phyloP scores from a whole-genome alignment of 2,113 vertebrate species.

The Anhinga anhinga region DNA sequence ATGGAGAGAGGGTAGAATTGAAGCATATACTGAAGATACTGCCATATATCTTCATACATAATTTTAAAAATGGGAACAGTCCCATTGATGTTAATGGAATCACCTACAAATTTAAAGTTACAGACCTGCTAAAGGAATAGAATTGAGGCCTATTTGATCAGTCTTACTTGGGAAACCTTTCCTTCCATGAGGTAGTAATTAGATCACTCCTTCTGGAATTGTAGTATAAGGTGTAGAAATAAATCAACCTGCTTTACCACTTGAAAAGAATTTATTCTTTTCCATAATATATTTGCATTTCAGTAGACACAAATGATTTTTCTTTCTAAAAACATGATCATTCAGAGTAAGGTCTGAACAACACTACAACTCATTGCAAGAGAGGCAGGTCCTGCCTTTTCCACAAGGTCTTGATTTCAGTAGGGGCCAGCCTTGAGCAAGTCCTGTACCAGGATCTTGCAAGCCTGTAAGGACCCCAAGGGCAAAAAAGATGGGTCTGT shows the following conservation, averaged over 20 bases:
- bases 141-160: not conserved
- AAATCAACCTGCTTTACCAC: not conserved
- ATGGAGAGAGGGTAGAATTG: not conserved
- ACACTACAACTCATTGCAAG: not conserved
- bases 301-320: not conserved
- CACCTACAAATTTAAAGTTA: not conserved
- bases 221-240: not conserved
- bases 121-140: not conserved
- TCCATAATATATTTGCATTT: not conserved
- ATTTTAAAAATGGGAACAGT: not conserved
- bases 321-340: not conserved
- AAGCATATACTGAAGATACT: not conserved
- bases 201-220: not conserved
- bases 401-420: not conserved
- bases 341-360: not conserved
- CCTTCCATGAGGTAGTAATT: not conserved
- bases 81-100: not conserved
- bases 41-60: not conserved
- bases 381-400: not conserved
- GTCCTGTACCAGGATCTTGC: not conserved
- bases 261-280: not conserved
- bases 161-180: not conserved
- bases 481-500: not conserved
- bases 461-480: not conserved
- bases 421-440: not conserved